A percentile compares a stretch with the other conserved stretches of the same genome.
These are phyloP conservation scores for Troides oblongomaculatus DNA, from an alignment of 2,888 invertebrate genomes.

Conservation along the genomic window DNA sequence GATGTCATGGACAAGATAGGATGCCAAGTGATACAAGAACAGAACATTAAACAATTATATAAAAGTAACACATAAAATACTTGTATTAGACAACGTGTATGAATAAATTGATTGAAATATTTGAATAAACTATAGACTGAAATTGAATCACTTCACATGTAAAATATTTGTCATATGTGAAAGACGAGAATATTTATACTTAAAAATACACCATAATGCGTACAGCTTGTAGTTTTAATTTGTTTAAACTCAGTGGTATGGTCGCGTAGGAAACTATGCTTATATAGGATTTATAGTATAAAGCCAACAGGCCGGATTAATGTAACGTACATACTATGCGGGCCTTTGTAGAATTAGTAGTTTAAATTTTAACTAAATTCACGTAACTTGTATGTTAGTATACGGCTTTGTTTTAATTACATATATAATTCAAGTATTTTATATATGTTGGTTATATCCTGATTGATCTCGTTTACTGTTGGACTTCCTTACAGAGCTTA, in stretches of 20 bases:
- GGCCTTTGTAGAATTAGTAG: slow-evolving; percentile 16
- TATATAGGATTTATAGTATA: slow-evolving; percentile 4
- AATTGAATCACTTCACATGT: neutral
- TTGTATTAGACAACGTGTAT: no score
- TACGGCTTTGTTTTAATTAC: neutral
- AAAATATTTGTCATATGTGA: neutral
- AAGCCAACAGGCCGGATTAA: slow-evolving; percentile 22
- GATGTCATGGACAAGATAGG: no score
- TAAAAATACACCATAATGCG: neutral
- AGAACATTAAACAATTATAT: no score
- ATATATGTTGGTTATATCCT: neutral
- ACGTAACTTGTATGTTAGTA: slow-evolving; percentile 1
- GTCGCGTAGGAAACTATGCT: slow-evolving; percentile 6
- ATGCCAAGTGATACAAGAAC: no score
- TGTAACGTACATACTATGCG: slow-evolving; percentile 10
- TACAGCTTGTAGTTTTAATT: neutral
- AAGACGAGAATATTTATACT: neutral
- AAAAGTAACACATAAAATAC: no score
- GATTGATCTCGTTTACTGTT: no score
- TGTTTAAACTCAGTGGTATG: neutral
- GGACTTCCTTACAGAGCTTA: no score
- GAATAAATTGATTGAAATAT: no score
- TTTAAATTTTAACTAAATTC: slow-evolving; percentile 18
- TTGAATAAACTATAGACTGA: neutral
- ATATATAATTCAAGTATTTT: neutral